phyloP scores from a whole-genome alignment of 2,113 vertebrate genomes.

The Ancistrus triradiatus region DNA sequence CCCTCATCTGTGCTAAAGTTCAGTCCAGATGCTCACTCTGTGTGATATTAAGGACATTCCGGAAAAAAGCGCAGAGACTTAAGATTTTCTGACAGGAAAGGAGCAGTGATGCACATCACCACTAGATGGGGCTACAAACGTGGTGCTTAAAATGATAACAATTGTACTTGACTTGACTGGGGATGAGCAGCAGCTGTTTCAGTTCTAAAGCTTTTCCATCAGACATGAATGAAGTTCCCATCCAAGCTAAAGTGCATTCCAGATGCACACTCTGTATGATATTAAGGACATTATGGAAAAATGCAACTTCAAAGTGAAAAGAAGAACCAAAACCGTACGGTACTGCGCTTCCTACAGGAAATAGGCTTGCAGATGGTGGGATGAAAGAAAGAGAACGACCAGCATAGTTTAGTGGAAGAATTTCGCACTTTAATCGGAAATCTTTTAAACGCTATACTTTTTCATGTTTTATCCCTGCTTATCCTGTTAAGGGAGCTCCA shows the following conservation, averaged over 20 bases:
- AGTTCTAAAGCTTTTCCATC: constrained; percentile 35
- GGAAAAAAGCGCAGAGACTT: no score
- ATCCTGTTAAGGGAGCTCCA: no score
- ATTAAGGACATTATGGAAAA: constrained; percentile 42
- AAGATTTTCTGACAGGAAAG: no score
- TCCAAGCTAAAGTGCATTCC: constrained; percentile 44
- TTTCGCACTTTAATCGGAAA: no score
- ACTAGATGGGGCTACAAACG: neutral
- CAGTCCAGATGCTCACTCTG: no score
- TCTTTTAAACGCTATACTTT: no score
- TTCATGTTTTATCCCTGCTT: no score
- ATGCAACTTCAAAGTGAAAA: constrained; percentile 45
- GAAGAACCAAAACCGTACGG: constrained; percentile 18
- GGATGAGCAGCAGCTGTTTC: constrained; percentile 39
- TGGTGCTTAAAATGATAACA: neutral
- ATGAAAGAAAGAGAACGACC: neutral
- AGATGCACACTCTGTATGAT: constrained; percentile 41
- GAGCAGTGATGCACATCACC: neutral
- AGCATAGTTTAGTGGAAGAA: no score
- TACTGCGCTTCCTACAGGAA: constrained; percentile 38
- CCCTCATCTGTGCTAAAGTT: no score
- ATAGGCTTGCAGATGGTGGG: constrained; percentile 16
- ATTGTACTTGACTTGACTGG: no score
- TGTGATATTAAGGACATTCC: no score
- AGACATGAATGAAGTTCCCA: constrained; percentile 36